phyloP scores from a whole-genome alignment of 64 coral and sea anemone genomes.

The Trachythela sp. region DNA sequence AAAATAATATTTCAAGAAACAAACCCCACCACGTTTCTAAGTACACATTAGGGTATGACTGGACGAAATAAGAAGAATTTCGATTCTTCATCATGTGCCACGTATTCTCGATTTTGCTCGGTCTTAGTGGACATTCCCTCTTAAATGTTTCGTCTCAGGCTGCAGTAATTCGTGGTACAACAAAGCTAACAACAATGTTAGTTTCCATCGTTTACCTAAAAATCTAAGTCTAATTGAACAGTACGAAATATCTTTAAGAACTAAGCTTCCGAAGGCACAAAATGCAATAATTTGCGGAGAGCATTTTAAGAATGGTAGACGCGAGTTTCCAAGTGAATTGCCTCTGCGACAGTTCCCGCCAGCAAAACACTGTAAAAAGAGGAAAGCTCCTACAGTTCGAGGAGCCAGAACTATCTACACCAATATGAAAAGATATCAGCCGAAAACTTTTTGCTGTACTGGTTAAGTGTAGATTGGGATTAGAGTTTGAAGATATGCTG shows the following conservation, averaged over 20 bases:
- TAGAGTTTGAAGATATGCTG: constrained; percentile 37
- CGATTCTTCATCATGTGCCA: no score
- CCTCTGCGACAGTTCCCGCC: not conserved
- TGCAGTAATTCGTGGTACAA: constrained; percentile 16
- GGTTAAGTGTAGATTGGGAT: constrained; percentile 24
- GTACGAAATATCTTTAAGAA: not conserved
- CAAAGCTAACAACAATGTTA: not conserved
- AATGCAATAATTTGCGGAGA: not conserved
- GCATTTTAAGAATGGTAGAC: not conserved
- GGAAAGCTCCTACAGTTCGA: constrained; percentile 1
- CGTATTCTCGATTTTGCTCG: no score
- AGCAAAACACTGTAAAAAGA: not conserved
- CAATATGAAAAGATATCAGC: not conserved
- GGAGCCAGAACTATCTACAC: not conserved
- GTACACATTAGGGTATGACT: no score
- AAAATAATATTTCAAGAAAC: no score
- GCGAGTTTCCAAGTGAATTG: not conserved
- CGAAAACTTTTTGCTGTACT: constrained; percentile 28
- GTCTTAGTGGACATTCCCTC: no score
- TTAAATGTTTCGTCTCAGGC: not conserved
- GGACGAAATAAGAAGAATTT: no score
- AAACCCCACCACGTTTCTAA: no score
- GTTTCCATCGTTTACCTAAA: constrained; percentile 21
- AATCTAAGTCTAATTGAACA: not conserved
- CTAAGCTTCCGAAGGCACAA: not conserved